A percentile compares a stretch with the other conserved stretches of the same genome.
Evolutionary conservation across 2,113 vertebrate species (phyloP).

Genomic region (Erinaceus europaeus): DNA sequence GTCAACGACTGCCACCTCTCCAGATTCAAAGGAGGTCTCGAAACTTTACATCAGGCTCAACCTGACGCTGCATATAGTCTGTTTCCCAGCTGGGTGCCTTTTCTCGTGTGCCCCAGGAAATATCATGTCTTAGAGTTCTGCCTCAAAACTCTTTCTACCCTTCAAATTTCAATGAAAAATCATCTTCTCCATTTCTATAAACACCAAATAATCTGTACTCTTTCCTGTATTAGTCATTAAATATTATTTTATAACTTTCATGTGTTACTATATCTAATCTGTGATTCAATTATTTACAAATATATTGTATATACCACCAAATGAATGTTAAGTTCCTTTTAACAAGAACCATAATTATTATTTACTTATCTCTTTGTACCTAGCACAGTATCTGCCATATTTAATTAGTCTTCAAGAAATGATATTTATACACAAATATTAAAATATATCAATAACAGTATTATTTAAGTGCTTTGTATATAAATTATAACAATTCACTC

Average conservation of each 20-base stretch:
- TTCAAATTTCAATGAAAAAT: background rate
- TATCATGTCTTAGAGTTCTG: background rate
- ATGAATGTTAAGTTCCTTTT: background rate
- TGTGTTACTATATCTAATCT: background rate
- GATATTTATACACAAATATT: background rate
- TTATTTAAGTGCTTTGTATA: background rate
- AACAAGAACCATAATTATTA: background rate
- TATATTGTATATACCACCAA: background rate
- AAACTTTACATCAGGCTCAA: no score
- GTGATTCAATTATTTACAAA: constrained; percentile 10
- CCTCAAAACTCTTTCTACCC: background rate
- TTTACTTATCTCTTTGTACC: background rate
- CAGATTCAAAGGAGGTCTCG: no score
- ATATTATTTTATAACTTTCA: background rate
- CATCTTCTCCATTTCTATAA: background rate
- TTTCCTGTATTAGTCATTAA: background rate
- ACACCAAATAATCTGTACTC: background rate
- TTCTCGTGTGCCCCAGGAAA: background rate
- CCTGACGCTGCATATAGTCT: background rate
- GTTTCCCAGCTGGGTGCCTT: background rate
- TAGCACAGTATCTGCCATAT: background rate
- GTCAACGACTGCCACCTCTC: no score
- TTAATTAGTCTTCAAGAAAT: constrained; percentile 8
- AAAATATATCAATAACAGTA: background rate
- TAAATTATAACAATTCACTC: background rate